Conservation (phyloP, 2,888 invertebrate genomes). For the Noctua fimbriata region DNA sequence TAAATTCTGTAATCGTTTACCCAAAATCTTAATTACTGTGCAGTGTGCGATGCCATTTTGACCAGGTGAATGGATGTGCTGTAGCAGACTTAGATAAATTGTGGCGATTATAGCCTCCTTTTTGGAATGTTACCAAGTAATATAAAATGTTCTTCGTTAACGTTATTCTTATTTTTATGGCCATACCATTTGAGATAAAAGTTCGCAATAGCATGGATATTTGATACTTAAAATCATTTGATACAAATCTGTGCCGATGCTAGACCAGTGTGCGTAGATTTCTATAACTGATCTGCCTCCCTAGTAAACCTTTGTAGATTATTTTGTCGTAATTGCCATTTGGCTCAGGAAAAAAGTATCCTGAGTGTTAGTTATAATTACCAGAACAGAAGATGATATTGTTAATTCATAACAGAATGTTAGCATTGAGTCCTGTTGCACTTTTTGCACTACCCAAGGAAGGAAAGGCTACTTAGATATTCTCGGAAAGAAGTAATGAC, state of each 20-base stretch:
- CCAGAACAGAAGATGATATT: not conserved
- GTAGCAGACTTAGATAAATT: slow-evolving; percentile 60
- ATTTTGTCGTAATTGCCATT: not conserved
- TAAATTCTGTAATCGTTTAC: slow-evolving; percentile 51
- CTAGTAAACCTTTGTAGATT: not conserved
- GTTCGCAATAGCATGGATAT: not conserved
- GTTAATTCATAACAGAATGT: no score
- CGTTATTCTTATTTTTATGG: slow-evolving; percentile 25
- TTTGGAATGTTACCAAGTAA: slow-evolving; percentile 58
- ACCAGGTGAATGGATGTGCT: slow-evolving; percentile 53
- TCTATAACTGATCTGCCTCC: not conserved
- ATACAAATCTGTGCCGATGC: not conserved
- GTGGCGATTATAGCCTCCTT: slow-evolving; percentile 54
- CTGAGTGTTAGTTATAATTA: not conserved
- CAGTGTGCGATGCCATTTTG: slow-evolving; percentile 47
- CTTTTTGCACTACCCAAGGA: not conserved
- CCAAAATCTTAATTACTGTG: slow-evolving; percentile 63
- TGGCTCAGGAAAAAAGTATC: not conserved
- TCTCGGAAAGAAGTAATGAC: not conserved
- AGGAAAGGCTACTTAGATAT: not conserved
- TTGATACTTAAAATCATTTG: not conserved
- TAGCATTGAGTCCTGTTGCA: not conserved
- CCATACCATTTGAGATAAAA: not conserved
- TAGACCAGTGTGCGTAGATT: not conserved
- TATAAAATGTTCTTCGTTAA: slow-evolving; percentile 43